Evolutionary conservation across 1,140 invertebrate genomes (phyloP), one percentile per base, ranked within the genome.

Genomic region (Piezodorus guildinii): DNA sequence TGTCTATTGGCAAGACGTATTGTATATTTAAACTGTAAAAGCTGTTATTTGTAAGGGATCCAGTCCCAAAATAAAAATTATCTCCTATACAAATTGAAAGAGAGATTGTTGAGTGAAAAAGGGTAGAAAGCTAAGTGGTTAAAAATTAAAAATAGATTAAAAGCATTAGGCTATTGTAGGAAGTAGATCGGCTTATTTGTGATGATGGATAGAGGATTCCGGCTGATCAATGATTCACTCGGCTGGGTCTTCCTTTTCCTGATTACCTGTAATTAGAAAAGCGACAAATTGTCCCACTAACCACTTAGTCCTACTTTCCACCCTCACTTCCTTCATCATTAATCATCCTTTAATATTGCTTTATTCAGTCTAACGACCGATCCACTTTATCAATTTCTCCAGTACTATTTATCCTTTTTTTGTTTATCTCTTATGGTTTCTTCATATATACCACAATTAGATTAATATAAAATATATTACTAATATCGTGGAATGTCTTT

Each of bases 251-350:
- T 30, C 34, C 34, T 10, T 12, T 39, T 17, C n/a, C 46, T 49
- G 46, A 49, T 49, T 49, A 49, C 46, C 46, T 49, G 16, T 49
- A 49, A 49, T 49, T 49, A 49, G 46, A 49, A 49, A 39, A 21
- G 46, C n/a, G 46, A 49, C 46, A 49, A 49, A 49, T 49, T 21
- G 46, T 49, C 3, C 21, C 46, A 6, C 6, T 21, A 49, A 49
- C 46, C 46, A 49, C 46, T 49, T 49, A 49, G 46, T 21, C 21
- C 46, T 49, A 17, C 21, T 21, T 49, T 19, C 46, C 46, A 17
- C 46, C 46, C 46, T 21, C 46, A 17, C 21, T 49, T 49, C 46
- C 46, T 19, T 21, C 46, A 49, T n/a, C 46, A 49, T 49, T 49
- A 49, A 49, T 49, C 46, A 49, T 49, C 21, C 21, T 21, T 49